Evolutionary conservation across 2,888 invertebrate species (phyloP), one percentile per base, ranked within the genome.

Genomic region (Salticus scenicus): DNA sequence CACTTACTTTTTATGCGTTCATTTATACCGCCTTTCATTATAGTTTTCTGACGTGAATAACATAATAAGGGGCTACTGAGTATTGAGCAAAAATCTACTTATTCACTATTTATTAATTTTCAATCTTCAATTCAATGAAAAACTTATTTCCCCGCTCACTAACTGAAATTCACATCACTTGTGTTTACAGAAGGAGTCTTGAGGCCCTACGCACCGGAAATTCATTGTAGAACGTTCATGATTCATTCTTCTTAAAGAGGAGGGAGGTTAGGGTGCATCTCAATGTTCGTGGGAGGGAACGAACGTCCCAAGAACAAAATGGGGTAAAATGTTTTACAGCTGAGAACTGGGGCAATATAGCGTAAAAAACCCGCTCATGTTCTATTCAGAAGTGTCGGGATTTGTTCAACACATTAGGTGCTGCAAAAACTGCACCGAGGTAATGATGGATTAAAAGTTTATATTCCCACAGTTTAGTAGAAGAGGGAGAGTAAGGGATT

Each of bases 311-410:
- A 82, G 81, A 75, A 75, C 81, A 82, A 82, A 75, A 57, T 57
- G 57, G 24, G 57, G 57, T 57, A 24, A 57, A 57, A 57, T 20
- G 31, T 81, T 70, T 41, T 51, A 67, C 73, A 81, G 80, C 81
- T 82, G 81, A 75, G 81, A 82, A 82, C 75, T 82, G 63, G 75
- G 81, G 70, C 81, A 64, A 20, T 24, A 57, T 24, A 24, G 5
- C 5, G 2, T 4, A 57, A 57, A 57, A 57, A 57, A 57, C 4
- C 5, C 5, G 24, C 57, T 57, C 14, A 5, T 17, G 57, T 20
- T 57, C 57, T 57, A 57, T 57, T 57, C 24, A 24, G 20, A 24
- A n/a, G 57, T 24, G 24, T 12, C 2, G 20, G 57, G 57, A 24
- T 24, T 57, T n/a, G 8, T 4, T 57, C 14, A 24, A 4, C 57